Percentiles rank a stretch among this genome's conserved stretches.
These are phyloP conservation scores for Tokudaia muenninki DNA, from an alignment of 2,797 vertebrate genomes.

Conservation along the genomic window DNA sequence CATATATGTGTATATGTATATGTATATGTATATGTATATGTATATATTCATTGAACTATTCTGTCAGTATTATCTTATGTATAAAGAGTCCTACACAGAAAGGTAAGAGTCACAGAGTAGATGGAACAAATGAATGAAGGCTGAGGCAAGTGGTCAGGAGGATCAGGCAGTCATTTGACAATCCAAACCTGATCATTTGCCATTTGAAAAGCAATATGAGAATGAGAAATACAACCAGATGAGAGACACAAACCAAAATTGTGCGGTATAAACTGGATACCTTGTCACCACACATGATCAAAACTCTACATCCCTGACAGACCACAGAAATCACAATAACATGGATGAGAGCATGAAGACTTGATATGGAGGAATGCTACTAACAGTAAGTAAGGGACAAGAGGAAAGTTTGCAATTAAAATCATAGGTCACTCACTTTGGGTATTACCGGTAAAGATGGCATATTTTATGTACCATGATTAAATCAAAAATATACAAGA, in stretches of 20 bases:
- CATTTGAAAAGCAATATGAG: not conserved
- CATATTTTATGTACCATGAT: not conserved
- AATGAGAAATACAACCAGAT: not conserved
- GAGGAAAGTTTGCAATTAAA: slow-evolving; percentile 13
- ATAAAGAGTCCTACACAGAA: not conserved
- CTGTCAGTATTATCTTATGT: not conserved
- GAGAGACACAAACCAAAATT: not conserved
- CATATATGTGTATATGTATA: not conserved
- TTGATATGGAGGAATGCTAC: not conserved
- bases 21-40: not conserved
- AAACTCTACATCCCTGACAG: not conserved
- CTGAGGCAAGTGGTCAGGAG: not conserved
- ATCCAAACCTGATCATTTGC: not conserved
- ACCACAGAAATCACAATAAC: not conserved
- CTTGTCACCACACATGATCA: not conserved
- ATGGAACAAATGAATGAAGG: not conserved
- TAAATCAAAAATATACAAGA: not conserved
- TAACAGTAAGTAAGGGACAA: not conserved
- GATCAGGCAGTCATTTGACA: not conserved
- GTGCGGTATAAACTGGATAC: not conserved
- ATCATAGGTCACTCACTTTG: not conserved
- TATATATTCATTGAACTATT: not conserved
- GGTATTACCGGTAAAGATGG: not conserved
- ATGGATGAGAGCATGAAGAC: not conserved
- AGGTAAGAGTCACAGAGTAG: not conserved